Conservation (phyloP, 1,140 invertebrate genomes). For the Drosophila murphyi region DNA sequence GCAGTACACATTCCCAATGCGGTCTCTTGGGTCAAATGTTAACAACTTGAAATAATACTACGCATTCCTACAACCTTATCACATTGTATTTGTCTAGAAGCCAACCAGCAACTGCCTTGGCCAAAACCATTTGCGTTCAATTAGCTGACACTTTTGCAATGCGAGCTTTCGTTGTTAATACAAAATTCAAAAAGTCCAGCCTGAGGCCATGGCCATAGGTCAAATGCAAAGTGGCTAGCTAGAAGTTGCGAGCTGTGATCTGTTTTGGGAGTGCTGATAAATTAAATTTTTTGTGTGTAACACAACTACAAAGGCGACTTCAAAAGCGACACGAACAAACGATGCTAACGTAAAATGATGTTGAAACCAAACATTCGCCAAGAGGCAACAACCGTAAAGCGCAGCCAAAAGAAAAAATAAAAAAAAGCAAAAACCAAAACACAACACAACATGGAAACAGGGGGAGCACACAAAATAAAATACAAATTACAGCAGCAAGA, state of each 20-base stretch:
- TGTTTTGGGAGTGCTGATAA: conserved; percentile 9
- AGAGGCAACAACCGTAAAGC: conserved; percentile 54
- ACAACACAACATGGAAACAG: not conserved
- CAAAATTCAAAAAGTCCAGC: conserved; percentile 8
- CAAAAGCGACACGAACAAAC: conserved; percentile 55
- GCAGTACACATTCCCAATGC: conserved; percentile 1
- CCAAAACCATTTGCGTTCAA: conserved; percentile 30
- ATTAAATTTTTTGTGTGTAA: conserved; percentile 48
- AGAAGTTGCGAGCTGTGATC: not conserved
- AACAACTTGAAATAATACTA: not conserved
- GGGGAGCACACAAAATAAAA: conserved; percentile 19
- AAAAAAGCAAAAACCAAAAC: conserved; percentile 17
- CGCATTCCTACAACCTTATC: conserved; percentile 11
- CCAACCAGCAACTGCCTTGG: conserved; percentile 16
- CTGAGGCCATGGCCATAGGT: conserved; percentile 24
- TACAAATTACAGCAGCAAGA: conserved; percentile 32
- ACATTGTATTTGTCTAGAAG: conserved; percentile 11
- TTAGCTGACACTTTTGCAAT: conserved; percentile 12
- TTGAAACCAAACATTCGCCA: conserved; percentile 67
- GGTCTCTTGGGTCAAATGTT: conserved; percentile 16
- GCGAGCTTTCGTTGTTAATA: conserved; percentile 8
- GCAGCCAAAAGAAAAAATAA: conserved; percentile 33
- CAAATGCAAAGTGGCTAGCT: conserved; percentile 39
- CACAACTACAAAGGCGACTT: conserved; percentile 63
- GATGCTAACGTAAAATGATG: conserved; percentile 56